Evolutionary conservation across 2,797 vertebrate genomes (phyloP).

Genomic region (Amblyopsis hoosieri): DNA sequence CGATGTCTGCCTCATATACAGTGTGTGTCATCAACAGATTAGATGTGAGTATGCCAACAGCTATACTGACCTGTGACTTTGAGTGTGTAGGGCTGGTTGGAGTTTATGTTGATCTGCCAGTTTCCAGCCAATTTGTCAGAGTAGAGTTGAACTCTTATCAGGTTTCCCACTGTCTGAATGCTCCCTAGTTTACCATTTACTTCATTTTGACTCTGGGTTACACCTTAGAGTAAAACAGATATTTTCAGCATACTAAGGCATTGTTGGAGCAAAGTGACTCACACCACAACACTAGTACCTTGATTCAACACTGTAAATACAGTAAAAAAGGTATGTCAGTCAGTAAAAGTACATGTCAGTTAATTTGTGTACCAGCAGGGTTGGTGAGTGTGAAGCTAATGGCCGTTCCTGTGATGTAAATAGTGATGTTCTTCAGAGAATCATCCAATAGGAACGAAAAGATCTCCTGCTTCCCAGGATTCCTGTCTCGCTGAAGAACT

Average conservation of each 20-base stretch:
- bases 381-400: constrained; percentile 65
- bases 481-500: constrained; percentile 64
- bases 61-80: constrained; percentile 72
- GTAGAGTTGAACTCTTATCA: constrained; percentile 60
- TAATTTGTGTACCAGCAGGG: constrained; percentile 60
- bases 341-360: too few species aligned
- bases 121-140: constrained; percentile 41
- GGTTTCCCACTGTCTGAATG: constrained; percentile 69
- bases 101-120: constrained; percentile 67
- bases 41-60: not conserved
- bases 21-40: not conserved
- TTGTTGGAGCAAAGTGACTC: too few species aligned
- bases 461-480: constrained; percentile 51
- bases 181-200: constrained; percentile 63
- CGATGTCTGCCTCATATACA: too few species aligned
- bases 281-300: too few species aligned
- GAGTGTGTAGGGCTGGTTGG: constrained; percentile 61
- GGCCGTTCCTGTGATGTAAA: constrained; percentile 71
- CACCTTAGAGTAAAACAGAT: constrained; percentile 48
- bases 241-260: too few species aligned
- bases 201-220: constrained; percentile 49
- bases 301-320: too few species aligned
- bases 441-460: constrained; percentile 69
- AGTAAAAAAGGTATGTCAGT: too few species aligned
- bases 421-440: constrained; percentile 69